phyloP scores from a whole-genome alignment of 2,888 invertebrate species.

The Parnassius apollo region DNA sequence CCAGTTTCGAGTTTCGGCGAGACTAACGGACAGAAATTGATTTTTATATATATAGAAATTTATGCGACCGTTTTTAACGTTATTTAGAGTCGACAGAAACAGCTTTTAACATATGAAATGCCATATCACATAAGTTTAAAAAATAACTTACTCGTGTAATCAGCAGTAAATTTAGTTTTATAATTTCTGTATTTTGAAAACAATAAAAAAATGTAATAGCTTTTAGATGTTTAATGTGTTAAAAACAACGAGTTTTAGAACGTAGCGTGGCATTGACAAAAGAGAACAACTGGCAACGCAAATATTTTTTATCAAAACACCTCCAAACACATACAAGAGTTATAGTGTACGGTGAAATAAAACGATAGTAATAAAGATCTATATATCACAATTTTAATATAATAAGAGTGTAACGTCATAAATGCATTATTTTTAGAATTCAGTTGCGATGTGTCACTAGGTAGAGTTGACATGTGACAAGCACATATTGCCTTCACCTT shows the following conservation, averaged over 20 bases:
- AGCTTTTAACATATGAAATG: too few relatives aligned
- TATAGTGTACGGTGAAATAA: background rate
- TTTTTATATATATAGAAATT: too few relatives aligned
- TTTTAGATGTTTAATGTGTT: background rate
- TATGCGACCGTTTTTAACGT: too few relatives aligned
- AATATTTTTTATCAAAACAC: slow-evolving; percentile 7
- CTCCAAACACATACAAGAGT: too few relatives aligned
- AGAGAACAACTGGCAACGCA: slow-evolving; percentile 27
- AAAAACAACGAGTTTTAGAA: slow-evolving; percentile 16
- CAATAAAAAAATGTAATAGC: too few relatives aligned
- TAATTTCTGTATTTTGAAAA: too few relatives aligned
- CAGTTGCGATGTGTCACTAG: slow-evolving; percentile 55
- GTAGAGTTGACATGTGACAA: slow-evolving; percentile 62
- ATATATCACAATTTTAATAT: slow-evolving; percentile 32
- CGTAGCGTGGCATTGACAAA: slow-evolving; percentile 19
- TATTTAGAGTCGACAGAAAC: too few relatives aligned
- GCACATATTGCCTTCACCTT: slow-evolving; percentile 74
- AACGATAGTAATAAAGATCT: background rate
- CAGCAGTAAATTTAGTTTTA: too few relatives aligned
- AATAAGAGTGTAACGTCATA: slow-evolving; percentile 36
- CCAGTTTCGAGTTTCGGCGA: too few relatives aligned
- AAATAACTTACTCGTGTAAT: background rate
- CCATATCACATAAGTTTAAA: too few relatives aligned
- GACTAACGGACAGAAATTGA: too few relatives aligned
- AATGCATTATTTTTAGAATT: slow-evolving; percentile 45